Base-by-base conservation (phyloP, 2,888 invertebrate species). In the Agrotis ipsilon region DNA sequence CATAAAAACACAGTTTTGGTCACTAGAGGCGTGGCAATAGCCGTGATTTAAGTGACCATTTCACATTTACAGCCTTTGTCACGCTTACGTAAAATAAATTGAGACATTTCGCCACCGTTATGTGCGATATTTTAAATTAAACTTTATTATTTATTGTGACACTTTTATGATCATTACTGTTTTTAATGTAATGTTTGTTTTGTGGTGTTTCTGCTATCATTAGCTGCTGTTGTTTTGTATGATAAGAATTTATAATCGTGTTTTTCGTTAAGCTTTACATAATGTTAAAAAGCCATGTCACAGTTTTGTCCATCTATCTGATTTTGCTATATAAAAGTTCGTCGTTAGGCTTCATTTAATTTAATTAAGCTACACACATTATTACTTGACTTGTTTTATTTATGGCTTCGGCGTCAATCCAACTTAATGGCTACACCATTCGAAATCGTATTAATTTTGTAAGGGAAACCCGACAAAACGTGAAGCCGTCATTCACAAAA, bases 41-140 rank as follows among this genome's bases (percentile, higher is more conserved):
- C 81, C 74, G 88, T 93, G 93, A 94, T 93, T 94, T 93, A 91
- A 92, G 88, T 91, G 90, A 92, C 92, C 92, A 88, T 89, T 90
- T 84, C 87, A 89, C 88, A 89, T 92, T 92, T 90, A 94, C 91
- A 84, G 89, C 91, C 90, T 92, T 92, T 92, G 93, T 92, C 93
- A 94, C 93, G 93, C 92, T 90, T 89, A 83, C 86, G 79, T 89
- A 87, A 89, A 88, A 92, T 92, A 92, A 93, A 94, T 93, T 92
- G 91, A 92, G 92, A 92, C 92, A 91, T 93, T 94, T 91, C 89
- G 87, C 90, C 90, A 88, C 80, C 82, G 76, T 87, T 87, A 87
- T 85, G 79, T 80, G 84, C 87, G 73, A 86, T 84, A 82, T 87
- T 86, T 84, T 87, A 86, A 83, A 86, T 83, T 77, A 82, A 78